These are phyloP conservation scores for Trachythela sp. DNA, from an alignment of 64 coral and sea anemone species.

Conservation along the genomic window DNA sequence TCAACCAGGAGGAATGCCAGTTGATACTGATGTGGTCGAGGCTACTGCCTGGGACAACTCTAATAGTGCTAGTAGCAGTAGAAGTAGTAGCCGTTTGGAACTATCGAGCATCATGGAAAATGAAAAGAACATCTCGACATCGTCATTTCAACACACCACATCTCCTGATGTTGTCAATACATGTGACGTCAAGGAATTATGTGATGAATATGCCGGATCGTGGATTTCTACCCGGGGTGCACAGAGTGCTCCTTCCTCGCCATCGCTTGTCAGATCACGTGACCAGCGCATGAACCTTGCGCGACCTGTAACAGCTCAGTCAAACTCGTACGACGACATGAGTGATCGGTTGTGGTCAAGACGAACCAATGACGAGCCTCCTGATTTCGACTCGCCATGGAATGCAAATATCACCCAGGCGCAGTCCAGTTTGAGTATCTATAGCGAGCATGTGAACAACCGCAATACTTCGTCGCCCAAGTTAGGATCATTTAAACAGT, in stretches of 20 bases:
- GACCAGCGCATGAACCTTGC: constrained; percentile 52
- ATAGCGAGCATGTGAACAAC: constrained; percentile 19
- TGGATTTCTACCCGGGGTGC: constrained; percentile 73
- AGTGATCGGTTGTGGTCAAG: constrained; percentile 11
- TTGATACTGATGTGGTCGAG: constrained; percentile 66
- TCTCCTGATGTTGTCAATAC: constrained; percentile 57
- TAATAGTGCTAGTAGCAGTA: constrained; percentile 91
- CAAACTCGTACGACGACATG: constrained; percentile 40
- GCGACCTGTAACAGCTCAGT: constrained; percentile 45
- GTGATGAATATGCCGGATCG: constrained; percentile 29
- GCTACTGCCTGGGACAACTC: constrained; percentile 87
- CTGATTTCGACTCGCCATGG: background rate
- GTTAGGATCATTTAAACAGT: constrained; percentile 44
- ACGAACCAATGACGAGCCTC: background rate
- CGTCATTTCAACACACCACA: constrained; percentile 58
- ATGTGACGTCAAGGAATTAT: constrained; percentile 32
- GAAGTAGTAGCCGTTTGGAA: constrained; percentile 92
- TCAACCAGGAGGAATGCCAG: constrained; percentile 33
- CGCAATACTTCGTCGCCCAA: constrained; percentile 50
- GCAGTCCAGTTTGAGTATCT: background rate
- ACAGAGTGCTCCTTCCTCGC: constrained; percentile 91
- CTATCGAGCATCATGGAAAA: constrained; percentile 87
- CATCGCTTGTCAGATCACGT: constrained; percentile 71
- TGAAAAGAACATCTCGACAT: constrained; percentile 38
- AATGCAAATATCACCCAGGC: background rate